A percentile compares a stretch with the other conserved stretches of the same genome.
phyloP scores from a whole-genome alignment of 64 coral and sea anemone genomes.

The Astreopora myriophthalma region DNA sequence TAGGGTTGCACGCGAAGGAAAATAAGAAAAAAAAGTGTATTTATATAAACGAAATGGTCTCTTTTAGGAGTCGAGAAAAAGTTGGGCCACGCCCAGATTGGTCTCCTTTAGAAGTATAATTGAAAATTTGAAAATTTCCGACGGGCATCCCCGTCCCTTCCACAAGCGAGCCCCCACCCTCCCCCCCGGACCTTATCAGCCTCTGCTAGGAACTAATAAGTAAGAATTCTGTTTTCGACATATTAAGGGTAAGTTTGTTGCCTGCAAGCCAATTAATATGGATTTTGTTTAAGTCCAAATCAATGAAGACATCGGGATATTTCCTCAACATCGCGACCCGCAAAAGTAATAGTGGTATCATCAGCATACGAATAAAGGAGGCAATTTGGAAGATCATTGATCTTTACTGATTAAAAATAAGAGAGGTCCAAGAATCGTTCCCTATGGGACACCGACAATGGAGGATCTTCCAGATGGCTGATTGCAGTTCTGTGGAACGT shows the following conservation, averaged over 20 bases:
- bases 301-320: neutral
- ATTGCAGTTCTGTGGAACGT: neutral
- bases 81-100: too few species aligned
- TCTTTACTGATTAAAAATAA: conserved; percentile 26
- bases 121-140: too few species aligned
- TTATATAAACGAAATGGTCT: too few species aligned
- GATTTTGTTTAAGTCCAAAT: conserved; percentile 13
- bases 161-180: too few species aligned
- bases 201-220: conserved; percentile 8
- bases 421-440: conserved; percentile 30
- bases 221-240: conserved; percentile 17
- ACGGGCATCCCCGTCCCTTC: too few species aligned
- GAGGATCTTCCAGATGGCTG: conserved; percentile 11
- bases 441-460: neutral
- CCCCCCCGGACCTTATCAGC: neutral
- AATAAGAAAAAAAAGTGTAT: too few species aligned
- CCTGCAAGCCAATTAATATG: neutral
- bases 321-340: neutral
- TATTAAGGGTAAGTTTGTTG: conserved; percentile 29
- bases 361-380: conserved; percentile 11
- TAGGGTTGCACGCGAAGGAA: too few species aligned
- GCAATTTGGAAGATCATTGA: conserved; percentile 31
- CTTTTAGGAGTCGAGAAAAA: too few species aligned
- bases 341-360: neutral
- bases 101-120: too few species aligned